A percentile compares a stretch with the other conserved stretches of the same genome.
These are phyloP conservation scores for Ambastaia sidthimunki DNA, from an alignment of 2,797 vertebrate genomes.

Conservation along the genomic window DNA sequence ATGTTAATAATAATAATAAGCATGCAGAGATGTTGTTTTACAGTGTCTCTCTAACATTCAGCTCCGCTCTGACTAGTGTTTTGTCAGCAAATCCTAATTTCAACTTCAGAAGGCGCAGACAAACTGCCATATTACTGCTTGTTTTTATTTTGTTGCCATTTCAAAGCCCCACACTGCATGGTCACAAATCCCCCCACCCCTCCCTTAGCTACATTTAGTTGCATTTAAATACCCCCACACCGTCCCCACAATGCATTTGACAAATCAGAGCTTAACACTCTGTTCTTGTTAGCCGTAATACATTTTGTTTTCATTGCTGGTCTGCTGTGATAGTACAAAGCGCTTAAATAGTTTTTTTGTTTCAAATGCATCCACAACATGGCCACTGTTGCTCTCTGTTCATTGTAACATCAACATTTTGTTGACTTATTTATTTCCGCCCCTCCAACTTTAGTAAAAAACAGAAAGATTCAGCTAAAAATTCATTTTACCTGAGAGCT, in stretches of 20 bases:
- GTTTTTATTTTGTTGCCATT: slow-evolving; percentile 17
- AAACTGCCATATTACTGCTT: background rate
- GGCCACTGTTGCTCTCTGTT: background rate
- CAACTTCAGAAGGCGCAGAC: background rate
- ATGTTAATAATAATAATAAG: background rate
- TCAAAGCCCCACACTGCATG: background rate
- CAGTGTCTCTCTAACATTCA: background rate
- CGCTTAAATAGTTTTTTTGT: slow-evolving; percentile 25
- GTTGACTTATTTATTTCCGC: slow-evolving; percentile 56
- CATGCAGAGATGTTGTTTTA: background rate
- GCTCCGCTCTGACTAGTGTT: background rate
- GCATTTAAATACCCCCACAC: slow-evolving; percentile 38
- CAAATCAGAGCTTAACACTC: slow-evolving; percentile 39
- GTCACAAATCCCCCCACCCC: slow-evolving; percentile 23
- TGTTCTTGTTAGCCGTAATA: background rate
- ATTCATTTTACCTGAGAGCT: slow-evolving; percentile 58
- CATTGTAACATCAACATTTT: slow-evolving; percentile 52
- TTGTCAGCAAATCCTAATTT: slow-evolving; percentile 2
- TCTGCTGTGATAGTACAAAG: slow-evolving; percentile 15
- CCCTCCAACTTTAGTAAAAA: slow-evolving; percentile 35
- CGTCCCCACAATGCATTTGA: slow-evolving; percentile 19
- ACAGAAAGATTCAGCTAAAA: background rate
- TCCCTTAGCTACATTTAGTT: background rate
- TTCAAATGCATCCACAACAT: background rate
- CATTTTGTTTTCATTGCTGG: slow-evolving; percentile 17